Base-by-base conservation (phyloP, 2,113 vertebrate genomes). In the Nyctibius bracteatus region DNA sequence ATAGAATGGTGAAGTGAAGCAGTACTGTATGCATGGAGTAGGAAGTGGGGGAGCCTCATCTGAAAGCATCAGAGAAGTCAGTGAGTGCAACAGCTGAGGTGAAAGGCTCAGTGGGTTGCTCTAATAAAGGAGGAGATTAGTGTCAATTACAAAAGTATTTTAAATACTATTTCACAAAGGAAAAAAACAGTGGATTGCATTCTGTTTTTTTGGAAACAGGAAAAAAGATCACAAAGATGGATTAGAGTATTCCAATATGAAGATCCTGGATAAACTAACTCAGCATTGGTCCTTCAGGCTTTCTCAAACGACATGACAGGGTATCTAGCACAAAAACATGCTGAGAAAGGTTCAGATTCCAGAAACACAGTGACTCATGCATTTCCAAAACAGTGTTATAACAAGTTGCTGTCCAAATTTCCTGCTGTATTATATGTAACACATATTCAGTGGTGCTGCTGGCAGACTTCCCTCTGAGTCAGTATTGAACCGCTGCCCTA, bases 301-400 rank as follows among this genome's bases (percentile, higher is more conserved):
- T 92, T 78, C 80, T 94, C 59, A 78, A 77, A 71, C 11, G 4
- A 81, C 77, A 43, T n/a, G 59, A 67, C 59, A 66, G n/a, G 22
- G 51, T 80, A 88, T 92, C 63, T 59, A 88, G 52, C 46, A 90
- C 14, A 75, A 92, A 94, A 96, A 94, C 68, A 92, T 63, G 80
- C 77, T 88, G 91, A 92, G 91, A 94, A 94, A 86, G 33, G 62
- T 67, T 91, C 79, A 84, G 63, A 92, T 94, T 92, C 68, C 86
- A 95, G 63, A 95, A 86, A 92, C 51, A 67, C 24, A 46, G 77
- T 96, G 96, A 94, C 86, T 97, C 92, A 96, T 59, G 55, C 63
- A 84, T 90, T 96, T 95, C 92, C 86, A 95, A 97, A 92, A 86
- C 83, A 94, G 65, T 58, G 23, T 83, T 94, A 24, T 8, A 97